Percentiles rank a stretch among this genome's conserved stretches.
phyloP scores from a whole-genome alignment of 2,797 vertebrate genomes.

The Halcyon smyrnensis region DNA sequence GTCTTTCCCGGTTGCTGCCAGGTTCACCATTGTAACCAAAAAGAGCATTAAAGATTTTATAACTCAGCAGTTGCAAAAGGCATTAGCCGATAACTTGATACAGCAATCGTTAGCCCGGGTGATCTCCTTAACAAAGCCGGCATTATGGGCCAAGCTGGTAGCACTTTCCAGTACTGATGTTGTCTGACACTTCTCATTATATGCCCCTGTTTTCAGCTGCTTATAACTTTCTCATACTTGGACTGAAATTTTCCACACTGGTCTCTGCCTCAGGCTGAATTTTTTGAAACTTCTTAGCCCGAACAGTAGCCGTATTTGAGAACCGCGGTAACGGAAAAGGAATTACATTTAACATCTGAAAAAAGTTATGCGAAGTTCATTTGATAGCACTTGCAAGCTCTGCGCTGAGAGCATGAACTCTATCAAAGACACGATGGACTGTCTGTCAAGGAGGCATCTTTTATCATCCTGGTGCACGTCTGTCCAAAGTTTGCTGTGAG shows the following conservation, averaged over 20 bases:
- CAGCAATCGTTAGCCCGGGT: neutral
- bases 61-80: conserved; percentile 58
- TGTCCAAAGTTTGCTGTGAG: neutral
- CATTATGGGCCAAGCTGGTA: conserved; percentile 52
- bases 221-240: conserved; percentile 23
- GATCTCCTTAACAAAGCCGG: conserved; percentile 54
- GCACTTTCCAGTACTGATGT: conserved; percentile 33
- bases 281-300: conserved; percentile 43
- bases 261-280: conserved; percentile 45
- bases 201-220: conserved; percentile 30
- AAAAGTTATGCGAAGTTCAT: conserved; percentile 47
- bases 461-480: neutral
- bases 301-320: conserved; percentile 57
- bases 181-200: conserved; percentile 47
- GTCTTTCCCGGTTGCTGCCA: conserved; percentile 23
- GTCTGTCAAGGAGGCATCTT: neutral
- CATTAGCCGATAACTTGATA: conserved; percentile 57
- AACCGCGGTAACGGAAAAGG: neutral
- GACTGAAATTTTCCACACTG: conserved; percentile 42
- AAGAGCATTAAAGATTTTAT: conserved; percentile 37
- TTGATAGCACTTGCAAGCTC: conserved; percentile 8
- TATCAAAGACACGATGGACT: neutral
- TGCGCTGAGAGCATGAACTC: neutral
- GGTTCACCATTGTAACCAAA: conserved; percentile 38
- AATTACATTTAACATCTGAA: conserved; percentile 28